Evolutionary conservation across 2,113 vertebrate species (phyloP).

Genomic region (Rana temporaria): DNA sequence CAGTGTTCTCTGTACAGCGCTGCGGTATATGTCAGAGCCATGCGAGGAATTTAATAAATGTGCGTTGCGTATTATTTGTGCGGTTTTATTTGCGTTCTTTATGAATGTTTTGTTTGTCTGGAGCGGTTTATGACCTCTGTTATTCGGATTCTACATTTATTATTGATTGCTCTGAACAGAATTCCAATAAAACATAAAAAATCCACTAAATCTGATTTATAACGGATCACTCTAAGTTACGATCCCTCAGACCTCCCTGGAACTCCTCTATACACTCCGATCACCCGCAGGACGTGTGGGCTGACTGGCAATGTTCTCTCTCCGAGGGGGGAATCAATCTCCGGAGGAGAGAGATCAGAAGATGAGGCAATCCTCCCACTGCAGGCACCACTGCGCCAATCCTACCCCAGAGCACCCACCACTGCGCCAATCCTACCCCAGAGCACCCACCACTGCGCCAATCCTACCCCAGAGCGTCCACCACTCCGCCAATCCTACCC

Average conservation of each 20-base stretch:
- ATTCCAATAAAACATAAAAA: slow-evolving; percentile 5
- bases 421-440: neutral
- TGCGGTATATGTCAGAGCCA: too few relatives aligned
- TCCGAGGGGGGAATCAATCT: neutral
- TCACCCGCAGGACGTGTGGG: neutral
- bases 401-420: neutral
- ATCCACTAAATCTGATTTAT: neutral
- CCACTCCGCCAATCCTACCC: too few relatives aligned
- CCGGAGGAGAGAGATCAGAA: neutral
- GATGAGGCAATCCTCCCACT: neutral
- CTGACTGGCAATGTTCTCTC: neutral
- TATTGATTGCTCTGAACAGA: neutral
- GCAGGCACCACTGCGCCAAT: neutral
- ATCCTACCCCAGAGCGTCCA: too few relatives aligned
- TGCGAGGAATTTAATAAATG: too few relatives aligned
- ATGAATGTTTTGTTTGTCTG: neutral
- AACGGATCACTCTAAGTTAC: neutral
- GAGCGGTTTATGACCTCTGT: neutral
- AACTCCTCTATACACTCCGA: neutral
- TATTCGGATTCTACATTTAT: neutral
- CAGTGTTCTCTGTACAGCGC: too few relatives aligned
- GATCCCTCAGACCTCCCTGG: neutral
- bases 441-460: neutral
- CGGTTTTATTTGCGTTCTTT: neutral
- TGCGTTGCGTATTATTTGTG: too few relatives aligned